A percentile compares a stretch with the other conserved stretches of the same genome.
Evolutionary conservation across 2,113 vertebrate species (phyloP).

Genomic region (Ondatra zibethicus): DNA sequence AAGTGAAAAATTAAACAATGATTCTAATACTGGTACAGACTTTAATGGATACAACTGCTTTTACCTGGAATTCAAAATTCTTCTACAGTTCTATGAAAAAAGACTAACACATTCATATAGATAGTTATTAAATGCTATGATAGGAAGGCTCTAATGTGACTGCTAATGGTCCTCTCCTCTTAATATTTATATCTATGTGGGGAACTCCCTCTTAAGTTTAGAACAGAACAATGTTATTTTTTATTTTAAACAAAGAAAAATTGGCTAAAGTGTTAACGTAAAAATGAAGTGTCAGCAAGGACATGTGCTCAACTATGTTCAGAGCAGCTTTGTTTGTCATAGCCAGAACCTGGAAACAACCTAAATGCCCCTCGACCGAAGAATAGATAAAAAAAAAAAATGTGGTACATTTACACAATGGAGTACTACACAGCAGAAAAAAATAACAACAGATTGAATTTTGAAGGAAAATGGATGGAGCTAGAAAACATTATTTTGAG

Average conservation of each 20-base stretch:
- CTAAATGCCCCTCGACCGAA: too few species aligned
- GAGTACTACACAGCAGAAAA: too few species aligned
- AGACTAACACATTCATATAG: neutral
- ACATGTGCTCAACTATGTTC: too few species aligned
- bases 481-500: too few species aligned
- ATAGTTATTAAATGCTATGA: neutral
- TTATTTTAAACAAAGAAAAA: conserved; percentile 16
- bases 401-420: too few species aligned
- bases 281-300: neutral
- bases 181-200: neutral
- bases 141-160: neutral
- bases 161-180: neutral
- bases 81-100: neutral
- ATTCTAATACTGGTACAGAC: conserved; percentile 47
- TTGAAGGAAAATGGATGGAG: too few species aligned
- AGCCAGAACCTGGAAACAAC: too few species aligned
- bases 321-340: too few species aligned
- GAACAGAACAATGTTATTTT: neutral
- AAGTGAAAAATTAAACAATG: conserved; percentile 11
- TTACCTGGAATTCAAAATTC: neutral
- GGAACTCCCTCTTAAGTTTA: neutral
- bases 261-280: neutral
- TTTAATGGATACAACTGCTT: neutral
- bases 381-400: too few species aligned
- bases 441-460: too few species aligned